Conservation (phyloP, 2,797 vertebrate species). For the Bradypodion pumilum region DNA sequence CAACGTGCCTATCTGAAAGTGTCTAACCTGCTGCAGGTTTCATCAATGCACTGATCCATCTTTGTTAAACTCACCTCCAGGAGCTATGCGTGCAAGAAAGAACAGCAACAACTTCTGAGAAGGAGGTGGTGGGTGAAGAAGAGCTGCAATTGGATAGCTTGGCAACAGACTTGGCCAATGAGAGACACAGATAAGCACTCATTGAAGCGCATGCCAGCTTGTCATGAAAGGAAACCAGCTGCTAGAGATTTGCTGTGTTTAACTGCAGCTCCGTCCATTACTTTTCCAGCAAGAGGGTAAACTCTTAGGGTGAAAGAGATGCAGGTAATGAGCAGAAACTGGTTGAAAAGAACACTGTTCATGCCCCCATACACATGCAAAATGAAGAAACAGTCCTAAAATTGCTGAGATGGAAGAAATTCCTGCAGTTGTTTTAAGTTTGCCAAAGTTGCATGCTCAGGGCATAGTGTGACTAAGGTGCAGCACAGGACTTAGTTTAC, state of each 20-base stretch:
- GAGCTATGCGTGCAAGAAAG: not conserved
- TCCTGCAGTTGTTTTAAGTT: not conserved
- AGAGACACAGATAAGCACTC: not conserved
- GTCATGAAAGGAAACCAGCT: constrained; percentile 16
- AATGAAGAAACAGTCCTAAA: not conserved
- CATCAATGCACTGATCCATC: not conserved
- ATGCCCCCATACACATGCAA: not conserved
- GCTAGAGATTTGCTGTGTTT: not conserved
- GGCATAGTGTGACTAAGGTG: not conserved
- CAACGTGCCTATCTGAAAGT: not conserved
- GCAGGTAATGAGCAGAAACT: not conserved
- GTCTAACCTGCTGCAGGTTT: not conserved
- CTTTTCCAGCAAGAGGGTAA: not conserved
- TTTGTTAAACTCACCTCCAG: not conserved
- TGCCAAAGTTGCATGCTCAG: not conserved
- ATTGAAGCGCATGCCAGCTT: constrained; percentile 7
- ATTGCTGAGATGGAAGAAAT: not conserved
- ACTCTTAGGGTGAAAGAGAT: not conserved
- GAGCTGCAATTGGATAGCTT: constrained; percentile 5
- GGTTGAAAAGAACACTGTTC: not conserved
- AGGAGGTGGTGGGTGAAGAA: not conserved
- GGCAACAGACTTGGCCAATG: not conserved
- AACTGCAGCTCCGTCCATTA: not conserved
- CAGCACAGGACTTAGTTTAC: too few relatives aligned
- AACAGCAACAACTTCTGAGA: not conserved